A percentile compares a stretch with the other conserved stretches of the same genome.
phyloP scores from a whole-genome alignment of 30 jellyfish, hydroid and myxozoan species.

The Aurelia sp. region DNA sequence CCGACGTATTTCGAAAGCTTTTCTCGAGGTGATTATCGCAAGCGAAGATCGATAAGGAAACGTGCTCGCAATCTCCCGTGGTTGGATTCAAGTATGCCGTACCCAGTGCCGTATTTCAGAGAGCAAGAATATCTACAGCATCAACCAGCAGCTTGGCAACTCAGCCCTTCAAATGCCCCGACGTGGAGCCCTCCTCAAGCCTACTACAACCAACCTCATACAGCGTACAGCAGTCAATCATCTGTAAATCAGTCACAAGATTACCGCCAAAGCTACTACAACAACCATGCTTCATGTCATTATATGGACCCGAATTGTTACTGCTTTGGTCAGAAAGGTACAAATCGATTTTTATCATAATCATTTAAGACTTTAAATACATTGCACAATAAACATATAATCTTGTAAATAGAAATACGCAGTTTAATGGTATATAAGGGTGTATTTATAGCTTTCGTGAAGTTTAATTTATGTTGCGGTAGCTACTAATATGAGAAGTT shows the following conservation, averaged over 20 bases:
- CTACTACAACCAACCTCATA: slow-evolving; percentile 63
- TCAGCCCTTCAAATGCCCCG: slow-evolving; percentile 58
- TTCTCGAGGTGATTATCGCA: slow-evolving; percentile 76
- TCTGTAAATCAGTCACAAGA: slow-evolving; percentile 37
- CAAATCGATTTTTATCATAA: slow-evolving; percentile 48
- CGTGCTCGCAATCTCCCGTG: slow-evolving; percentile 77
- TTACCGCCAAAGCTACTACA: slow-evolving; percentile 67
- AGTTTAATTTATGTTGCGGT: no score
- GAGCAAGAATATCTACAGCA: slow-evolving; percentile 77
- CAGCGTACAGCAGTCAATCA: slow-evolving; percentile 44
- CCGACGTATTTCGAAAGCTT: slow-evolving; percentile 84
- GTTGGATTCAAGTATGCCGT: slow-evolving; percentile 81
- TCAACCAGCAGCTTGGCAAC: slow-evolving; percentile 69
- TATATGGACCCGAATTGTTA: slow-evolving; percentile 83
- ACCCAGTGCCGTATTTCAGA: slow-evolving; percentile 82
- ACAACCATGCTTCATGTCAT: slow-evolving; percentile 81
- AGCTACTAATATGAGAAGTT: no score
- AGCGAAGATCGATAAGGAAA: slow-evolving; percentile 77
- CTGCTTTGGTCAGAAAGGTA: slow-evolving; percentile 78
- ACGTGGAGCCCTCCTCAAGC: slow-evolving; percentile 70
- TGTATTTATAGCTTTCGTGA: no score
- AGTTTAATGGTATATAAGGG: no score
- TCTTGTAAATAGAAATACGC: no score
- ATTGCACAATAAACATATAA: no score
- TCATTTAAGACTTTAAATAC: no score